These are phyloP conservation scores for Pithecia hirsuta DNA, from an alignment of 2,797 vertebrate genomes.

Conservation along the genomic window DNA sequence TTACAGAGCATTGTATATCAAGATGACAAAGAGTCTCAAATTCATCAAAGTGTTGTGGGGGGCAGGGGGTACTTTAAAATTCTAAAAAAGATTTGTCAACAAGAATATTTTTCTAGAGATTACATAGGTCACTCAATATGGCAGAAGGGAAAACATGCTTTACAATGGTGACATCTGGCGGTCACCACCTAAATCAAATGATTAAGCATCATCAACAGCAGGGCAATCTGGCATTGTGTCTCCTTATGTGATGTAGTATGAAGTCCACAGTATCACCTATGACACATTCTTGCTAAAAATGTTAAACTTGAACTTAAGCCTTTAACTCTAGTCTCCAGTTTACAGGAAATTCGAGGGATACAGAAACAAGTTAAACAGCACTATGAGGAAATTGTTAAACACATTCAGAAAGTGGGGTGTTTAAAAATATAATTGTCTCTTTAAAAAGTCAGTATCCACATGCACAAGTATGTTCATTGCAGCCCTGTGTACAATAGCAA, in stretches of 20 bases:
- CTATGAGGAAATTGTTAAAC: background rate
- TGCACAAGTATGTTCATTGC: too few species aligned
- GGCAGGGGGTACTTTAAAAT: background rate
- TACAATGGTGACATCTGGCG: constrained; percentile 26
- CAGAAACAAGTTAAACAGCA: background rate
- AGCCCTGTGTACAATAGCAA: too few species aligned
- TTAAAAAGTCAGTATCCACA: background rate
- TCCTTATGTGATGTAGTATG: background rate
- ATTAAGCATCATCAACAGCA: background rate
- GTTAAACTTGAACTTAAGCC: background rate
- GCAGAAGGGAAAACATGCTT: background rate
- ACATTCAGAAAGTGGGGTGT: background rate
- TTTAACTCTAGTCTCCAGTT: background rate
- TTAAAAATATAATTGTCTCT: background rate
- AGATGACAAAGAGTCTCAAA: background rate
- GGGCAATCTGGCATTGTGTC: background rate
- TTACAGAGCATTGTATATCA: background rate
- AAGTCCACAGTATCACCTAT: background rate
- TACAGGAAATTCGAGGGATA: background rate
- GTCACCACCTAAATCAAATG: background rate
- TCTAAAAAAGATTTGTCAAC: background rate
- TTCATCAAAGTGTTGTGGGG: background rate
- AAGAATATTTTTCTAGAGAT: background rate
- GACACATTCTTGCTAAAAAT: background rate
- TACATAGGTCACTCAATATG: background rate